These are phyloP conservation scores for Trichopoda pennipes DNA, from an alignment of 2,888 invertebrate species.

Conservation along the genomic window DNA sequence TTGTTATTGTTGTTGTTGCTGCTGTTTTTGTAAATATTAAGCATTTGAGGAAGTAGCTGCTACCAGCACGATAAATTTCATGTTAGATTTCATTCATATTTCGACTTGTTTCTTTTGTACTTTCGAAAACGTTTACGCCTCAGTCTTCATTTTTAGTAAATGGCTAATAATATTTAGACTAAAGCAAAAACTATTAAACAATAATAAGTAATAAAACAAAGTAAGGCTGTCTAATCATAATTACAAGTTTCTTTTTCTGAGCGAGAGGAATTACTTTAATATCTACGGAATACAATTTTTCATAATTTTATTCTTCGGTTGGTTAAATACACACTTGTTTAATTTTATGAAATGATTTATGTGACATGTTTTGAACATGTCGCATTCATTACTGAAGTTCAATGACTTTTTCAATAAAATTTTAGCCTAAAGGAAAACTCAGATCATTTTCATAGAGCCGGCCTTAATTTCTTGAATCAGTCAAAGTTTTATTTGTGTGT, in stretches of 20 bases:
- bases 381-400: slow-evolving; percentile 24
- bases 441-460: not conserved
- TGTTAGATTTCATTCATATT: slow-evolving; percentile 58
- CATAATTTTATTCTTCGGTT: slow-evolving; percentile 10
- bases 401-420: slow-evolving; percentile 7
- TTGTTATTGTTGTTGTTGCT: not conserved
- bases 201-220: slow-evolving; percentile 24
- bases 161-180: slow-evolving; percentile 49
- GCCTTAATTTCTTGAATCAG: too few relatives aligned
- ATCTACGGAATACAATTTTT: slow-evolving; percentile 2
- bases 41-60: slow-evolving; percentile 58
- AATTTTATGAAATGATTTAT: slow-evolving; percentile 10
- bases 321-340: slow-evolving; percentile 10
- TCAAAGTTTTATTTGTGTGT: too few relatives aligned
- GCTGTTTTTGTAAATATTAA: slow-evolving; percentile 18
- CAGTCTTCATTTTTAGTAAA: slow-evolving; percentile 48
- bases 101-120: slow-evolving; percentile 38
- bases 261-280: slow-evolving; percentile 2
- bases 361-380: slow-evolving; percentile 43
- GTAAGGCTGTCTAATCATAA: slow-evolving; percentile 61
- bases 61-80: slow-evolving; percentile 59
- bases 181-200: slow-evolving; percentile 30
- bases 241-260: slow-evolving; percentile 48
- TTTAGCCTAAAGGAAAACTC: not conserved
- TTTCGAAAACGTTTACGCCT: slow-evolving; percentile 64